Conservation (phyloP, 2,113 vertebrate species). For the Callorhinus ursinus region DNA sequence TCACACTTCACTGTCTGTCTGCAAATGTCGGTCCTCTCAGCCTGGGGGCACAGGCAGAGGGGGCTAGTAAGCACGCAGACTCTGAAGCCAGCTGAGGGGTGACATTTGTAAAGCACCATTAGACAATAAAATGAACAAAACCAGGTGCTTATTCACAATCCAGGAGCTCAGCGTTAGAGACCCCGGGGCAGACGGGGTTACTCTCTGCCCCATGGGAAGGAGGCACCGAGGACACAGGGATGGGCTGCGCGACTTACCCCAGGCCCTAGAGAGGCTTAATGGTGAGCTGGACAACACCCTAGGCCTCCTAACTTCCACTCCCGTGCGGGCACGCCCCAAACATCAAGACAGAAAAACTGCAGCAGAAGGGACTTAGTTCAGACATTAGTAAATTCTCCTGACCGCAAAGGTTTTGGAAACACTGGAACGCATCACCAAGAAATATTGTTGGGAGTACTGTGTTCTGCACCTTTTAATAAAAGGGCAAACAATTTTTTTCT, state of each 20-base stretch:
- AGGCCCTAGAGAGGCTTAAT: not conserved
- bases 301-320: not conserved
- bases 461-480: not conserved
- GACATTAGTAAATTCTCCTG: not conserved
- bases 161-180: fast-evolving
- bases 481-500: not conserved
- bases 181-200: not conserved
- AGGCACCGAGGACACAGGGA: not conserved
- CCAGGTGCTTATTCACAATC: not conserved
- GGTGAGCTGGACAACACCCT: conserved; percentile 37
- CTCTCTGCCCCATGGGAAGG: not conserved
- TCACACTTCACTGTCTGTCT: not conserved
- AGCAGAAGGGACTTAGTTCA: not conserved
- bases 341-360: conserved; percentile 12
- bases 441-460: not conserved
- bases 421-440: not conserved
- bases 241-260: not conserved
- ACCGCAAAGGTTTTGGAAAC: not conserved
- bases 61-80: fast-evolving
- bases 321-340: not conserved
- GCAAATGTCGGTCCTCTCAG: not conserved
- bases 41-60: not conserved
- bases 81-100: not conserved
- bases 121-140: not conserved
- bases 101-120: not conserved